Conservation (phyloP, 2,888 invertebrate species). For the Cylloceria caligata region DNA sequence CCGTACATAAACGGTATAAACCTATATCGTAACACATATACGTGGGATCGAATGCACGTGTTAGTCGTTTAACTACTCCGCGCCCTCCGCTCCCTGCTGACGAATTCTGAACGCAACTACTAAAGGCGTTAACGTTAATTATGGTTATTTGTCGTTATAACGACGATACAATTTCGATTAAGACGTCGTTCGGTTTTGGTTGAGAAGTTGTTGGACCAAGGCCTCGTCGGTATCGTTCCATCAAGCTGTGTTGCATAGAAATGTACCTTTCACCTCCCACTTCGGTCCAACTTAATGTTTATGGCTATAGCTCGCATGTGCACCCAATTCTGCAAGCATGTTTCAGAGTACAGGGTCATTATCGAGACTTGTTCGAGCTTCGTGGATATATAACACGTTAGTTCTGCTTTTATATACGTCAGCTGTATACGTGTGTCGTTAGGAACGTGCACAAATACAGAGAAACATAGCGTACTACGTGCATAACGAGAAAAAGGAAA, state of each 20-base stretch:
- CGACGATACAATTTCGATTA: constrained; percentile 69
- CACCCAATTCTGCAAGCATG: constrained; percentile 34
- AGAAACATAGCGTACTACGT: constrained; percentile 48
- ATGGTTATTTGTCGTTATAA: constrained; percentile 69
- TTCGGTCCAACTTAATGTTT: constrained; percentile 7
- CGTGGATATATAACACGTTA: constrained; percentile 11
- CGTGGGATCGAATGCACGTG: constrained; percentile 22
- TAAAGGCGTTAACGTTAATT: constrained; percentile 59
- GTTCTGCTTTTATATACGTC: constrained; percentile 11
- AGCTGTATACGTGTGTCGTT: not conserved
- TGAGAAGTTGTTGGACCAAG: constrained; percentile 33
- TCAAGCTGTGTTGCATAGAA: constrained; percentile 40
- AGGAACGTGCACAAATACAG: constrained; percentile 53
- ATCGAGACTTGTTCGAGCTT: constrained; percentile 31
- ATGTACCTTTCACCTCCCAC: constrained; percentile 34
- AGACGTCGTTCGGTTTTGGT: constrained; percentile 61
- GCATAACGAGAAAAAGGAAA: constrained; percentile 58
- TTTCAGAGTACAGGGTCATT: constrained; percentile 20
- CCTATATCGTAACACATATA: not conserved
- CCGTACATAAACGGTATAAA: not conserved
- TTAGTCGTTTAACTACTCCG: not conserved
- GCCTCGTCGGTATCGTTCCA: constrained; percentile 41
- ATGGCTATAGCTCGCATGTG: not conserved
- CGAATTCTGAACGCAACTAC: constrained; percentile 33
- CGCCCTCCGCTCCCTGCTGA: not conserved